Evolutionary conservation across 2,888 invertebrate species (phyloP), one percentile per base, ranked within the genome.

Genomic region (Drosophila multiciliata): DNA sequence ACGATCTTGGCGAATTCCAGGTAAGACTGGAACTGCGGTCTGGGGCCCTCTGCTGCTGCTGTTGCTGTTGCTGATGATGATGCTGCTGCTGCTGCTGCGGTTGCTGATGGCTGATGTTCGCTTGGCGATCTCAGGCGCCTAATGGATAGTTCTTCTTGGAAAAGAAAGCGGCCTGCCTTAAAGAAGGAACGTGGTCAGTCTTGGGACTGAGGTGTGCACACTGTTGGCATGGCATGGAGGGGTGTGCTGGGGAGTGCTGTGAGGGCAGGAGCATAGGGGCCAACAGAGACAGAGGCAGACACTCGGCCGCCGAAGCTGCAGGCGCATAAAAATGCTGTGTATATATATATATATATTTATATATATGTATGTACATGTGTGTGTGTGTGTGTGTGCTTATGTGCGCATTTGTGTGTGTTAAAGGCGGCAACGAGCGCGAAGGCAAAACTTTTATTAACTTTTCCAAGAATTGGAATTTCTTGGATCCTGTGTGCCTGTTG

Each of bases 361-460:
- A 71, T 45, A 58, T 35, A 54, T 54, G 15, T 32, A 36, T 53
- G 1, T 2, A 0, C 12, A 0, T 45, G n/a, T 75, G 32, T 76
- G 71, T 73, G 9, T 23, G n/a, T 42, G 23, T 36, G 33, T 35
- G n/a, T 59, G 40, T 61, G 48, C 26, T 26, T 26, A 26, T 54
- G 49, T 59, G 42, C 66, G 54, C 33, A 20, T 59, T 48, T 55
- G 66, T 71, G 53, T 79, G 66, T 76, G 69, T 74, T 81, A 88
- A 90, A 87, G 82, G 87, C 73, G 76, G 77, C 87, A 83, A 80
- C 79, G 82, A 74, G 66, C 66, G 79, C 78, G 68, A 86, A 84
- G 89, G 82, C 87, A 87, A 87, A 84, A 87, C 89, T 90, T 87
- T 87, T 87, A 87, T 90, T 87, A 87, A 90, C 90, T 89, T 90